Percentiles rank a stretch among this genome's conserved stretches.
Evolutionary conservation across 2,113 vertebrate species (phyloP).

Genomic region (Dendrocopos noguchii): DNA sequence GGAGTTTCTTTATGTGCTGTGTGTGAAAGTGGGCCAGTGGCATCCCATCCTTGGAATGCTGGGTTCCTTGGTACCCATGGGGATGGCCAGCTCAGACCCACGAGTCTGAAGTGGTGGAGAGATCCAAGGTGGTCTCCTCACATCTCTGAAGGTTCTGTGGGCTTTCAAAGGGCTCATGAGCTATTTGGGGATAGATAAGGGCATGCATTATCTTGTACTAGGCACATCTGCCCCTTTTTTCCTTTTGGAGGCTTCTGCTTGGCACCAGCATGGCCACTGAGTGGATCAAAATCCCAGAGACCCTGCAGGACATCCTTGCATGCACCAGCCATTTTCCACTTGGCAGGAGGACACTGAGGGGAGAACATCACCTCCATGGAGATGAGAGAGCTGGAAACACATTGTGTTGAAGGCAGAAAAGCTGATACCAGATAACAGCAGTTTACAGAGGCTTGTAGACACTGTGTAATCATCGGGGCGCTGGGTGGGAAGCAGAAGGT

Average conservation of each 20-base stretch:
- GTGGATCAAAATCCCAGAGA: background rate
- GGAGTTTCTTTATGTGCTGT: background rate
- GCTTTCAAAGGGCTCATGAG: background rate
- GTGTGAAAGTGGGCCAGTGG: background rate
- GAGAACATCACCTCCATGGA: background rate
- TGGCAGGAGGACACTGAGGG: background rate
- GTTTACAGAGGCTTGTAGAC: background rate
- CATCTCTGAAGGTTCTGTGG: background rate
- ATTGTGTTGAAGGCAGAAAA: background rate
- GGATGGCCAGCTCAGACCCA: background rate
- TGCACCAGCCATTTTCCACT: background rate
- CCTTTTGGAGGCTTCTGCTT: background rate
- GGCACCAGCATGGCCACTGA: fast-evolving
- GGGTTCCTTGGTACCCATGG: background rate
- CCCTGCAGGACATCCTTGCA: background rate
- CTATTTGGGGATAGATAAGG: background rate
- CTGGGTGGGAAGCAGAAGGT: slow-evolving; percentile 9
- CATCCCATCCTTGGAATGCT: background rate
- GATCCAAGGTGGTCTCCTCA: background rate
- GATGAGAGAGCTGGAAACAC: background rate
- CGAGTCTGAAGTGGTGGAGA: background rate
- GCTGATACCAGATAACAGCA: background rate
- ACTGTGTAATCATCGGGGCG: background rate
- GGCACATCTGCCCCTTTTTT: background rate
- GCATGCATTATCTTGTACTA: background rate